Base-by-base conservation (phyloP, 2,888 invertebrate species). In the Didymodactylos carnosus region DNA sequence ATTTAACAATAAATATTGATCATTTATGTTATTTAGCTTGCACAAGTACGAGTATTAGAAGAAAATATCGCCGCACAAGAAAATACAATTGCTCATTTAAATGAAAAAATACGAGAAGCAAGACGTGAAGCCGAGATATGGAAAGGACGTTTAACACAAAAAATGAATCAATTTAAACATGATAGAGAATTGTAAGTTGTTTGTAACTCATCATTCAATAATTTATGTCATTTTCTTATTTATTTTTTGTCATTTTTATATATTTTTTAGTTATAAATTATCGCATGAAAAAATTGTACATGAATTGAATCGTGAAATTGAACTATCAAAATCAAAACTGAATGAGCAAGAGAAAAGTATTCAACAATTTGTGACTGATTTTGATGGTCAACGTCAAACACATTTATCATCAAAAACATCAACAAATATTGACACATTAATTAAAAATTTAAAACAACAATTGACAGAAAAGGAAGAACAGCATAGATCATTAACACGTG, bases 371-470 rank as follows among this genome's bases (percentile, higher is more conserved):
- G 27, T 75, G 35, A 72, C 53, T n/a, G 76, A 76, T 53, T 51
- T 73, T n/a, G 62, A 73, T 7, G 71, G 75, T 35, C 62, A 6
- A 49, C 70, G 72, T 46, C 69, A 62, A 46, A 5, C 46, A n/a
- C n/a, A n/a, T n/a, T n/a, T n/a, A 25, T 25, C 51, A 73, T 79
- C 46, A 78, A 79, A 69, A 75, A 71, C 74, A 75, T 39, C 51
- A 69, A 46, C 71, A 29, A 86, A 87, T 79, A 81, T 82, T 81
- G 82, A 81, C 76, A 81, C 80, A 70, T 73, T 80, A 73, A 80
- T 82, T 25, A 82, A 82, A 72, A 78, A 81, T 73, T 78, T 83
- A 39, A 82, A 80, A 76, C 81, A 82, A 76, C 81, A 83, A 76
- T 77, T 83, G 71, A 79, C 80, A 5, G 78, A 80, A 46, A 83